phyloP scores from a whole-genome alignment of 2,888 invertebrate genomes.

The Nephrotoma appendiculata region DNA sequence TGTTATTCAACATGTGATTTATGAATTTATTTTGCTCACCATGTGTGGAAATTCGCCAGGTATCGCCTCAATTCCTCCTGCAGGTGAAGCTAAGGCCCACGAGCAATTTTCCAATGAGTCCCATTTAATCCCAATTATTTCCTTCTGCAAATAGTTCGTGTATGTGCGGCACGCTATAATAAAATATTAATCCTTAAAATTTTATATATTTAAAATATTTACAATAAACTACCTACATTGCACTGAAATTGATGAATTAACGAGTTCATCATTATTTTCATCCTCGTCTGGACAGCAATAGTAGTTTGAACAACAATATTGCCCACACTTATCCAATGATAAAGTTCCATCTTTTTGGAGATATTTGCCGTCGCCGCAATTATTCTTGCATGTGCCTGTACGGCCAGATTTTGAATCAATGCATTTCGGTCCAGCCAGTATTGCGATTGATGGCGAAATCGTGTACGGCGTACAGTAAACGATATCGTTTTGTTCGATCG shows the following conservation, averaged over 20 bases:
- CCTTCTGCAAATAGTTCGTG: neutral
- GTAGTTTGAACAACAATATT: neutral
- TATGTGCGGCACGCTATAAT: neutral
- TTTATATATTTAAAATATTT: no score
- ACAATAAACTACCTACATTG: neutral
- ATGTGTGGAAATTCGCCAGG: neutral
- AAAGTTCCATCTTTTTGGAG: neutral
- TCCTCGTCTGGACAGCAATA: neutral
- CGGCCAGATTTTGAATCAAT: neutral
- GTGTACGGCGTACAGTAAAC: neutral
- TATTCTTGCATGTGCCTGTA: neutral
- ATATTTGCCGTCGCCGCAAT: neutral
- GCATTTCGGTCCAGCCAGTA: neutral
- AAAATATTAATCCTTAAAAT: neutral
- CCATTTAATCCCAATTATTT: neutral
- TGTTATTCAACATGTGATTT: neutral
- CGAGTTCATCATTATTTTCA: neutral
- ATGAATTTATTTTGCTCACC: neutral
- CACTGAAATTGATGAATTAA: neutral
- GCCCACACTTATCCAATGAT: neutral
- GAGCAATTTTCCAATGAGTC: neutral
- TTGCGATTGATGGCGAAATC: neutral
- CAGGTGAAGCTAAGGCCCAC: neutral
- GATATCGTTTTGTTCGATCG: neutral
- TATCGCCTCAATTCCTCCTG: neutral